Percentiles rank a stretch among this genome's conserved stretches.
These are phyloP conservation scores for Lepidothrix coronata DNA, from an alignment of 2,113 vertebrate species.

Conservation along the genomic window DNA sequence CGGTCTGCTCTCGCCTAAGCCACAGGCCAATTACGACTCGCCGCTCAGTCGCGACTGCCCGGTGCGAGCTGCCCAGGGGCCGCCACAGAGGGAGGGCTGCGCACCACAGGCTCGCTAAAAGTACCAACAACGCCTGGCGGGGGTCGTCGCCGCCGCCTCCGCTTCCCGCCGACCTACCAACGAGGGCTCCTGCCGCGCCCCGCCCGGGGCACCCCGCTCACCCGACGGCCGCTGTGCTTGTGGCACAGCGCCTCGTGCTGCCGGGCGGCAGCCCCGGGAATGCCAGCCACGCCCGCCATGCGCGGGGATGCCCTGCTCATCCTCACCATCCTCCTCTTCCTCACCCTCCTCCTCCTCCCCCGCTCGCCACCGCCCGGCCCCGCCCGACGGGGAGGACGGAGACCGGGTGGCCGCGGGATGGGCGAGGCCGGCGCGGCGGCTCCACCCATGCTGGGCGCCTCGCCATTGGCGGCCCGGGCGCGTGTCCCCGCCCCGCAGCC, in stretches of 20 bases:
- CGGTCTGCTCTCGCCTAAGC: slow-evolving; percentile 44
- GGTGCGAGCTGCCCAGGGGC: not conserved
- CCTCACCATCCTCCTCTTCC: too few species aligned
- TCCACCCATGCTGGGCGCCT: slow-evolving; percentile 77
- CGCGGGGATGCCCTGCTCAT: slow-evolving; percentile 23
- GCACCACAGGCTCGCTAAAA: not conserved
- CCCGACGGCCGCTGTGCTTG: not conserved
- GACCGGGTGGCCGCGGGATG: slow-evolving; percentile 62
- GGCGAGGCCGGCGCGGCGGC: slow-evolving; percentile 74
- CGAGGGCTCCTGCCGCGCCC: not conserved
- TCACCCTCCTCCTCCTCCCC: not conserved
- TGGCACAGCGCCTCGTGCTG: slow-evolving; percentile 4
- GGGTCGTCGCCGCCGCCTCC: not conserved
- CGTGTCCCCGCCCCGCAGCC: slow-evolving; percentile 72
- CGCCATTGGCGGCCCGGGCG: slow-evolving; percentile 64
- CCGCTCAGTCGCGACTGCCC: not conserved
- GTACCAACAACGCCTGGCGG: not conserved
- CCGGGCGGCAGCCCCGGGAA: not conserved
- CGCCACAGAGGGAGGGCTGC: not conserved
- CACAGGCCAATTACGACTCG: not conserved
- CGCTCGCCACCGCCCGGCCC: not conserved
- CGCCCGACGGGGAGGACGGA: slow-evolving; percentile 62
- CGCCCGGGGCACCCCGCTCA: slow-evolving; percentile 38
- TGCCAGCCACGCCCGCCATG: not conserved
- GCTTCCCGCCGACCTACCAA: not conserved